These are phyloP conservation scores for Hypena proboscidalis DNA, from an alignment of 2,888 invertebrate species.

Conservation along the genomic window DNA sequence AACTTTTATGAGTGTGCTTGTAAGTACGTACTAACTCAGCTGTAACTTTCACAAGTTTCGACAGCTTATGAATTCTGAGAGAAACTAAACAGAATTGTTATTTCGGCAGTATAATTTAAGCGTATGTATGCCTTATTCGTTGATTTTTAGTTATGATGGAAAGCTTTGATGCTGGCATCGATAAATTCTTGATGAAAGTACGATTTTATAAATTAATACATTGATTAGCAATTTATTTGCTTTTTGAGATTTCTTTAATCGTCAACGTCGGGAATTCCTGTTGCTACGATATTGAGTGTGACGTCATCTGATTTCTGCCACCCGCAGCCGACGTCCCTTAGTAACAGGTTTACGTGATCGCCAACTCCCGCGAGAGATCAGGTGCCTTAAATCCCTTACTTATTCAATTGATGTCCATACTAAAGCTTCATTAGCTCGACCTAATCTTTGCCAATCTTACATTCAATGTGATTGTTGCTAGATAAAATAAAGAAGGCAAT, in stretches of 20 bases:
- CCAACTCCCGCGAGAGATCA: constrained; percentile 12
- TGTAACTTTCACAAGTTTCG: constrained; percentile 25
- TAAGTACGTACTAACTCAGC: constrained; percentile 30
- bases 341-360: constrained; percentile 14
- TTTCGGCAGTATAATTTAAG: constrained; percentile 9
- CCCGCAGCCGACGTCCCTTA: constrained; percentile 14
- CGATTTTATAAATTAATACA: background rate
- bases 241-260: constrained; percentile 10
- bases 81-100: constrained; percentile 15
- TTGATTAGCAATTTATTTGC: background rate
- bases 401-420: background rate
- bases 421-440: constrained; percentile 1
- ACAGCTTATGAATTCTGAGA: constrained; percentile 15
- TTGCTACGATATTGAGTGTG: constrained; percentile 12
- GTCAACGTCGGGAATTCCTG: constrained; percentile 5
- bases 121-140: background rate
- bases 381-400: constrained; percentile 1
- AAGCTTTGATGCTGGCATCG: background rate
- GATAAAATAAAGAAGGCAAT: no score
- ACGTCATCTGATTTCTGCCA: constrained; percentile 17
- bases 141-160: background rate
- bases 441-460: background rate
- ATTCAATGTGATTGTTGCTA: background rate
- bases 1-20: constrained; percentile 29
- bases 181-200: constrained; percentile 2